Base-by-base conservation (phyloP, 2,888 invertebrate genomes). In the Drosophila mercatorum region DNA sequence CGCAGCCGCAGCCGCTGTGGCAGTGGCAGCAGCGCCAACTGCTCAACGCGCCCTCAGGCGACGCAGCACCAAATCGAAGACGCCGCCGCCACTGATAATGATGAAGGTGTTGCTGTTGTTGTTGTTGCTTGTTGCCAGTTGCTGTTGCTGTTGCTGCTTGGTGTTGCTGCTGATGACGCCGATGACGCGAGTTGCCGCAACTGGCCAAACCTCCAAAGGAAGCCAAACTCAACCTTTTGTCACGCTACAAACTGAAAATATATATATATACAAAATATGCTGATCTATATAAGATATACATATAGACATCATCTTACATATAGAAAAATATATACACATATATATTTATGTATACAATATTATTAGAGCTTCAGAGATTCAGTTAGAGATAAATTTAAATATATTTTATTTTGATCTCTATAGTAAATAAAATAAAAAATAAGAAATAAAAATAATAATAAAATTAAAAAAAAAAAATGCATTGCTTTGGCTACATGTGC, bases 11-110 rank as follows among this genome's bases (percentile, higher is more conserved):
- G 2, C 22, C 22, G 22, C 22, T 22, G 22, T 81, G 84, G 8
- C 47, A 14, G 47, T 81, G 65, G 46, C 47, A n/a, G 47, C 49
- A 49, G 49, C 84, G 68, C 63, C 87, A 80, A 79, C 89, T 61
- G 66, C 53, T 60, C 44, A 44, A 26, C 46, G 66, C 56, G 62
- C 76, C 79, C 74, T 63, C 68, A 61, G 80, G 80, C 75, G 34
- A 72, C 58, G 28, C 58, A 68, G 55, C 41, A 38, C 38, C 69
- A 31, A 28, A 47, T 44, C 11, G 40, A 59, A 40, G 49, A 56
- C 26, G 43, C 46, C 40, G 14, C 76, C 68, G 71, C 72, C 81
- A 59, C 86, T 83, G 90, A 90, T 88, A 90, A 90, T 90, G 89
- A 90, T 86, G 89, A 86, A 86, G 84, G 89, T 84, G 83, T 22